Evolutionary conservation across 2,797 vertebrate species (phyloP).

Genomic region (Phataginus tetradactyla): DNA sequence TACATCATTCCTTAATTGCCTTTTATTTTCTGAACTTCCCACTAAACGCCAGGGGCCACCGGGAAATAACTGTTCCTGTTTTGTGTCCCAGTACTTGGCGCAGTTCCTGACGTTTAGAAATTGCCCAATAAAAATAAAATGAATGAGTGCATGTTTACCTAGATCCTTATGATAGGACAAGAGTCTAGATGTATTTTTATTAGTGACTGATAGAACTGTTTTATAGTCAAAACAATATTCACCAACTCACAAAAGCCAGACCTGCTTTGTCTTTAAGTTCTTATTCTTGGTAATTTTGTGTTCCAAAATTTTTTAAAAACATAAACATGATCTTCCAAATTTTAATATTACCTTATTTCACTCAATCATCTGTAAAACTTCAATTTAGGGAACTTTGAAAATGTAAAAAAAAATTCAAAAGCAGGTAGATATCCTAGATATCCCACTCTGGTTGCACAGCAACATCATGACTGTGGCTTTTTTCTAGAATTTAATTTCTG

Average conservation of each 20-base stretch:
- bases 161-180: neutral
- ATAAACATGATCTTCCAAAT: neutral
- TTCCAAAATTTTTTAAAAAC: neutral
- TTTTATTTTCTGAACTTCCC: neutral
- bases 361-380: neutral
- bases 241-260: neutral
- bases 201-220: neutral
- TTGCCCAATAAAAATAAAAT: neutral
- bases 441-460: neutral
- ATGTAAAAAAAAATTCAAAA: neutral
- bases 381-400: neutral
- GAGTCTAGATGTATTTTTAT: neutral
- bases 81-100: neutral
- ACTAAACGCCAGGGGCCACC: neutral
- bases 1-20: neutral
- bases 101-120: neutral
- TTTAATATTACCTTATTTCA: neutral
- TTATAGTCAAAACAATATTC: neutral
- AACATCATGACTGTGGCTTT: neutral
- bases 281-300: neutral
- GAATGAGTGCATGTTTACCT: neutral
- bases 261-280: neutral
- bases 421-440: neutral
- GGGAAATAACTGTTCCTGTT: neutral
- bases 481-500: constrained; percentile 31